These are phyloP conservation scores for Ranitomeya variabilis DNA, from an alignment of 2,113 vertebrate genomes.

Conservation along the genomic window DNA sequence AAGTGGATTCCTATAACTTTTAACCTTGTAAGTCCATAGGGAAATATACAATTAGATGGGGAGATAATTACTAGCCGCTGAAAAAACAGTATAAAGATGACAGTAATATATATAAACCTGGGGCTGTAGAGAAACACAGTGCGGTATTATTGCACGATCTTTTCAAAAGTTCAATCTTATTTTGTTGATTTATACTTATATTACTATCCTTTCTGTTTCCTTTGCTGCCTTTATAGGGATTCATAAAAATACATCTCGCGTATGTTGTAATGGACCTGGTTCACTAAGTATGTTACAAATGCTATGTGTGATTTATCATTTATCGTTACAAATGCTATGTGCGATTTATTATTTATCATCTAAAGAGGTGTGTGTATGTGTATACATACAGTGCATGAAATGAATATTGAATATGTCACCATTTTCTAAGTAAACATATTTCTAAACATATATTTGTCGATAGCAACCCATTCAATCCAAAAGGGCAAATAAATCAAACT, in stretches of 20 bases:
- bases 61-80: conserved; percentile 78
- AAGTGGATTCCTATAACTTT: conserved; percentile 73
- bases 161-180: conserved; percentile 74
- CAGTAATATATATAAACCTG: conserved; percentile 81
- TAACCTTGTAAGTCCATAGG: conserved; percentile 78
- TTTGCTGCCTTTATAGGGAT: conserved; percentile 57
- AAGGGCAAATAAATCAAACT: too few relatives aligned
- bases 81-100: conserved; percentile 76
- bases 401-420: too few relatives aligned
- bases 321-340: too few relatives aligned
- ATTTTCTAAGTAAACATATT: too few relatives aligned
- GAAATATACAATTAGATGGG: conserved; percentile 82
- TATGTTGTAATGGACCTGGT: neutral
- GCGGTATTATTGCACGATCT: conserved; percentile 73
- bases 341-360: too few relatives aligned
- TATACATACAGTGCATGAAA: too few relatives aligned
- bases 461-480: too few relatives aligned
- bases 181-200: conserved; percentile 71
- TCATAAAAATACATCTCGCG: conserved; percentile 50
- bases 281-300: conserved; percentile 15
- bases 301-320: conserved; percentile 28
- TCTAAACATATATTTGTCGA: too few relatives aligned
- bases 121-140: conserved; percentile 70
- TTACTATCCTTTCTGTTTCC: conserved; percentile 57
- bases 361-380: neutral